These are phyloP conservation scores for Pristionchus mayeri DNA, from an alignment of 2,888 invertebrate species.

Conservation along the genomic window DNA sequence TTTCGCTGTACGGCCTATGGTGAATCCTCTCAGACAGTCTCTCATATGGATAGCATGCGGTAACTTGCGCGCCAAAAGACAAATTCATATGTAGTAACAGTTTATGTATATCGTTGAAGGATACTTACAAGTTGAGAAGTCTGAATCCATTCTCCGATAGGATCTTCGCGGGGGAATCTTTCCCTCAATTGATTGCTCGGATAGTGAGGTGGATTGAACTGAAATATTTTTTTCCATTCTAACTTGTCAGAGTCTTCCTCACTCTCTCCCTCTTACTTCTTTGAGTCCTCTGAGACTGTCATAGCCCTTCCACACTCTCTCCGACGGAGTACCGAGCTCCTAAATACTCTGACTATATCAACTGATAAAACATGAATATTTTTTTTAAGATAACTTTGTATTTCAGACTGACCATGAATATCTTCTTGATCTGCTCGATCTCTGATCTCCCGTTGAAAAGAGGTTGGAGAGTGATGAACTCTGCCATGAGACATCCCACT, in stretches of 20 bases:
- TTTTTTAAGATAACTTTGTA: no score
- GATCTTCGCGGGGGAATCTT: slow-evolving; percentile 79
- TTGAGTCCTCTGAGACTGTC: slow-evolving; percentile 81
- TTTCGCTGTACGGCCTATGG: no score
- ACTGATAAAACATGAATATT: neutral
- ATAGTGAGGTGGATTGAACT: slow-evolving; percentile 85
- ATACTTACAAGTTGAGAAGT: slow-evolving; percentile 81
- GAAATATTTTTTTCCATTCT: no score
- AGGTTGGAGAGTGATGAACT: slow-evolving; percentile 93
- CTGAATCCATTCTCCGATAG: slow-evolving; percentile 82
- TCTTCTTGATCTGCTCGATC: slow-evolving; percentile 91
- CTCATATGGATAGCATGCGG: no score
- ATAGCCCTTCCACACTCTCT: slow-evolving; percentile 95
- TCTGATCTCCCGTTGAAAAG: slow-evolving; percentile 97
- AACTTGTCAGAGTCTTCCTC: no score
- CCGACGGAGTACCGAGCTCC: slow-evolving; percentile 95
- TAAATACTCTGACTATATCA: slow-evolving; percentile 66
- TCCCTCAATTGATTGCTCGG: slow-evolving; percentile 87
- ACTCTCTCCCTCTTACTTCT: no score
- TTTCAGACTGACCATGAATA: slow-evolving; percentile 91
- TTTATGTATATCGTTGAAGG: no score
- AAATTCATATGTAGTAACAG: no score
- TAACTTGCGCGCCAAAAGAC: no score
- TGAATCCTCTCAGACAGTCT: no score
- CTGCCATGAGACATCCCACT: slow-evolving; percentile 97